Evolutionary conservation across 2,113 vertebrate genomes (phyloP).

Genomic region (Acinonyx jubatus): DNA sequence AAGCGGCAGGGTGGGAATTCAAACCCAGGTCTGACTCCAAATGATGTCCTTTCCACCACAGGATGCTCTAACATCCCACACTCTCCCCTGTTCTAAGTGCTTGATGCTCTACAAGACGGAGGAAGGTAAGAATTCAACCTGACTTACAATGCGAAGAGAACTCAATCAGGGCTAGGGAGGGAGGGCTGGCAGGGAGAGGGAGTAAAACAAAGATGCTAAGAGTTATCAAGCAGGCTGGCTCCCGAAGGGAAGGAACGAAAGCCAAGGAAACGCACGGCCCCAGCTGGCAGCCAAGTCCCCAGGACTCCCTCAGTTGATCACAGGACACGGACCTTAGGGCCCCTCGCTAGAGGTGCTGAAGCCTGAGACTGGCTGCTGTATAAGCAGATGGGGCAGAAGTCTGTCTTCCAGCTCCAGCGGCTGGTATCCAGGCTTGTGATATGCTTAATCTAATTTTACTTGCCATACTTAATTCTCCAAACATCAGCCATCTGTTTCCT

Average conservation of each 20-base stretch:
- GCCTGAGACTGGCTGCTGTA: neutral
- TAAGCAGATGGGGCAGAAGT: neutral
- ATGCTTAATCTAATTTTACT: constrained; percentile 58
- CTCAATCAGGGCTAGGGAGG: neutral
- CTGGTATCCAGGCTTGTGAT: constrained; percentile 29
- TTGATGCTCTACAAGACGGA: neutral
- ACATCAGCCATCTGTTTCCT: constrained; percentile 70
- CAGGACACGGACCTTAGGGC: neutral
- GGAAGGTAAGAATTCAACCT: neutral
- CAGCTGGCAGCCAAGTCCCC: neutral
- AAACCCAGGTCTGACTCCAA: neutral
- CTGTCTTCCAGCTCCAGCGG: neutral
- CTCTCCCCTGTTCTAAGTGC: neutral
- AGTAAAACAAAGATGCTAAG: neutral
- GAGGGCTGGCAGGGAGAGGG: neutral
- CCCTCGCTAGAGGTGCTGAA: too few relatives aligned
- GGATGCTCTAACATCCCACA: neutral
- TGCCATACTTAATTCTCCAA: constrained; percentile 58
- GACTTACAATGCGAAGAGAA: neutral
- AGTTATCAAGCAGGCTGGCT: neutral
- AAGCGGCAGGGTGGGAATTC: neutral
- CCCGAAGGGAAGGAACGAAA: neutral
- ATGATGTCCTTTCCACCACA: neutral
- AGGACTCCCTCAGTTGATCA: neutral
- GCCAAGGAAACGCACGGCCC: neutral